Evolutionary conservation across 2,113 vertebrate genomes (phyloP), one percentile per base, ranked within the genome.

Genomic region (Carassius auratus): DNA sequence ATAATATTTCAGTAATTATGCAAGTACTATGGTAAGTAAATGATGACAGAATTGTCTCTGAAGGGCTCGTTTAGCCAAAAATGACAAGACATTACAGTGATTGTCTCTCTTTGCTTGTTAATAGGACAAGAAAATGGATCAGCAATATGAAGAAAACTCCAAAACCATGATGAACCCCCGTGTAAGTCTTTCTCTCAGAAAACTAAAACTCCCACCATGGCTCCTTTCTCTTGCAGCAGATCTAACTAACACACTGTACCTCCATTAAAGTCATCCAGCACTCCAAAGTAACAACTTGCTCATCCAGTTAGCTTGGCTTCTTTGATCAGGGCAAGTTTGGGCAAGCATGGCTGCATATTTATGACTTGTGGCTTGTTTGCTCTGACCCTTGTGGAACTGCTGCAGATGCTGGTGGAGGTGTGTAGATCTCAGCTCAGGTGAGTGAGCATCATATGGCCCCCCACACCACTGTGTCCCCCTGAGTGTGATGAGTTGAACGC

Each of bases 41-140:
- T 71, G 17, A 36, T 69, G 68, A 71, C 1, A 71, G 8, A 71
- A 21, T 69, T 68, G 64, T 36, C 1, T 17, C 36, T 69, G 30
- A 30, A 30, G 30, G 30, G 30, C 30, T 30, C 30, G 30, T 69
- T 71, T 21, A 17, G 17, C 33, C 21, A 71, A 71, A 71, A 19
- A 59, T 6, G 15, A 19, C 2, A 36, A 26, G 0, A 76, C 15
- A 64, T 57, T 64, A 62, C 52, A 66, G 2, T 21, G 23, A 17
- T 45, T 6, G 10, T 57, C 30, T 64, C 14, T 8, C 10, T 73
- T 45, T 85, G 50, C 68, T 77, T 66, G 10, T 85, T 87, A 69
- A 85, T 69, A 99, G 98, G 98, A 99, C 93, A 98, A 99, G 95
- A 97, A 96, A 61, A 86, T 99, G 87, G 98, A 99, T 90, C 95